Conservation (phyloP, 2,888 invertebrate species). For the Seira sanloemensis region DNA sequence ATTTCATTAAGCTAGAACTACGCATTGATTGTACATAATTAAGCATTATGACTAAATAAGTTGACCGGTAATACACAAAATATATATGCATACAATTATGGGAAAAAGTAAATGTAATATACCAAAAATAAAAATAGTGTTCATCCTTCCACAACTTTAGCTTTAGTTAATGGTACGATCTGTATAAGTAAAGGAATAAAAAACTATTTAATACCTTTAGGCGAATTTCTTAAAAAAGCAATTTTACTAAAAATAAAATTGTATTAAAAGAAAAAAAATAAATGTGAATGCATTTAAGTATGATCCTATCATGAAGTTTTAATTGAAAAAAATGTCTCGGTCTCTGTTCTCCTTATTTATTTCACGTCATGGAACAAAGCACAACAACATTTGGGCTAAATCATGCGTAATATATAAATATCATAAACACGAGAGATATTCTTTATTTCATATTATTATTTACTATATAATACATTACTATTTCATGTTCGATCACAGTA, state of each 20-base stretch:
- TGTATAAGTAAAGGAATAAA: neutral
- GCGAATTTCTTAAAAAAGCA: constrained; percentile 34
- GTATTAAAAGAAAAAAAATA: constrained; percentile 17
- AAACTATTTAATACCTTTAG: constrained; percentile 11
- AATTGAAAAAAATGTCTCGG: neutral
- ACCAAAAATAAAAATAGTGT: constrained; percentile 52
- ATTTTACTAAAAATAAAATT: constrained; percentile 35
- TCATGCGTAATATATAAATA: too few relatives aligned
- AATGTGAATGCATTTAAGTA: constrained; percentile 13
- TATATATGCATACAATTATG: neutral
- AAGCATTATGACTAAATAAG: neutral
- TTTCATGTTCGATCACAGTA: neutral
- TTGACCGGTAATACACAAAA: neutral
- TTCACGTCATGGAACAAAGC: too few relatives aligned
- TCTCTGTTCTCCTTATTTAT: too few relatives aligned
- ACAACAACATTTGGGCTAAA: too few relatives aligned
- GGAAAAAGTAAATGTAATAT: neutral
- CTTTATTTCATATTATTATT: too few relatives aligned
- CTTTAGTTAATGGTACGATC: constrained; percentile 19
- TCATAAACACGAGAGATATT: too few relatives aligned
- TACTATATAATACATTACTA: too few relatives aligned
- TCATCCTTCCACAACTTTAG: constrained; percentile 53
- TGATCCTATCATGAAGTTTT: constrained; percentile 20
- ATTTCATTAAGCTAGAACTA: neutral
- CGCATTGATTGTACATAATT: neutral